Conservation (phyloP, 2,113 vertebrate species). For the Etheostoma cragini region DNA sequence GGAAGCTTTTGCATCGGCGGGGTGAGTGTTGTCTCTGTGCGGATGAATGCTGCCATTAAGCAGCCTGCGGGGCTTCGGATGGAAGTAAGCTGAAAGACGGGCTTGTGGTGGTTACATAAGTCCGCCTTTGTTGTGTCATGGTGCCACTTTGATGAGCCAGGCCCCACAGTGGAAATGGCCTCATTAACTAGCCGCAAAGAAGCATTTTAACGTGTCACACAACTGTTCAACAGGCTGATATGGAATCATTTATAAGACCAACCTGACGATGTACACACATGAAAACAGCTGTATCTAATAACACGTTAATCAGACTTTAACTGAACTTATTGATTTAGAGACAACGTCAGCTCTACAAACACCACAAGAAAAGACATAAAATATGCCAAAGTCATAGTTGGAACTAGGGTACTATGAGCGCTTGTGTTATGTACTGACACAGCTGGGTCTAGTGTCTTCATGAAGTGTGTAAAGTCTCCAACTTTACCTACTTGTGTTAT, state of each 20-base stretch:
- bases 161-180: slow-evolving; percentile 31
- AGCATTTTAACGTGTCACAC: slow-evolving; percentile 23
- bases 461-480: background rate
- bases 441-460: background rate
- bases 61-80: slow-evolving; percentile 45
- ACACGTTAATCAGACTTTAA: background rate
- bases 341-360: background rate
- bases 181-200: slow-evolving; percentile 51
- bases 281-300: background rate
- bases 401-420: background rate
- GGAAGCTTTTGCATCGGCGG: slow-evolving; percentile 24
- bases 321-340: background rate
- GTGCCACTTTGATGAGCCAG: slow-evolving; percentile 48
- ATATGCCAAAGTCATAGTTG: background rate
- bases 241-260: background rate
- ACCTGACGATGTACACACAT: background rate
- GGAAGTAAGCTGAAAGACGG: slow-evolving; percentile 57
- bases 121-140: slow-evolving; percentile 63
- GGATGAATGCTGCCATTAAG: slow-evolving; percentile 63
- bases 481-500: background rate
- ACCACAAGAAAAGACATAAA: background rate
- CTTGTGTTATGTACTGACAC: no score
- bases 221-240: slow-evolving; percentile 8
- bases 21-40: slow-evolving; percentile 38
- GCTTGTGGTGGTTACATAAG: slow-evolving; percentile 74